These are phyloP conservation scores for Montipora capitata DNA, from an alignment of 92 coral and sea anemone genomes.

Conservation along the genomic window DNA sequence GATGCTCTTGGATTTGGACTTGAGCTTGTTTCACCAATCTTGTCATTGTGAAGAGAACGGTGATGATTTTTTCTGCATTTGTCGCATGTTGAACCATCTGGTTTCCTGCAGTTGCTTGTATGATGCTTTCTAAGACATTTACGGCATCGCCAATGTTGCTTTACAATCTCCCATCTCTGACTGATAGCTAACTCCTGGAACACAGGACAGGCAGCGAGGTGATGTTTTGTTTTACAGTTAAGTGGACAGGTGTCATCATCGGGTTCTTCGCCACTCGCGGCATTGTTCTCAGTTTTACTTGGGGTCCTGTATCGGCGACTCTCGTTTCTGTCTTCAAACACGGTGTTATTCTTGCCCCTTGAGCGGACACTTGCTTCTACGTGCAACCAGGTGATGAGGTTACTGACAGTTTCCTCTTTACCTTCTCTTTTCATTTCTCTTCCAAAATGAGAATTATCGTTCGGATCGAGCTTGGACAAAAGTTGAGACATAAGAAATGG, in stretches of 20 bases:
- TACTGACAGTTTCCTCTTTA: constrained; percentile 63
- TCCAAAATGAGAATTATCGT: too few relatives aligned
- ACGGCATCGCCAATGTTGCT: neutral
- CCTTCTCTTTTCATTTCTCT: constrained; percentile 59
- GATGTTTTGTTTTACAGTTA: constrained; percentile 60
- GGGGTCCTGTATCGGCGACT: constrained; percentile 12
- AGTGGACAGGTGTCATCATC: constrained; percentile 75
- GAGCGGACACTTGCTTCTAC: too few relatives aligned
- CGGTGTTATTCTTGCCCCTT: neutral
- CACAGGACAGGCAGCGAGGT: constrained; percentile 55
- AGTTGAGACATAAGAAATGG: too few relatives aligned
- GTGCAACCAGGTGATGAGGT: neutral
- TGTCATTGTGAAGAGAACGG: too few relatives aligned
- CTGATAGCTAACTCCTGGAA: constrained; percentile 18
- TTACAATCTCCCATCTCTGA: constrained; percentile 78
- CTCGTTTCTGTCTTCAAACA: constrained; percentile 6
- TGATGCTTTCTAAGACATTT: too few relatives aligned
- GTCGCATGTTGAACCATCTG: too few relatives aligned
- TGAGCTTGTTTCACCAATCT: too few relatives aligned
- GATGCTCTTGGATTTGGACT: too few relatives aligned
- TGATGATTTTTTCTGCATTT: too few relatives aligned
- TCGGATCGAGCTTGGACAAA: too few relatives aligned
- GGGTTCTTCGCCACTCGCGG: neutral
- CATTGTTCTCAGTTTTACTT: constrained; percentile 40
- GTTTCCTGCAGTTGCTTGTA: neutral